These are phyloP conservation scores for Dermatemys mawii DNA, from an alignment of 2,113 vertebrate genomes.

Conservation along the genomic window DNA sequence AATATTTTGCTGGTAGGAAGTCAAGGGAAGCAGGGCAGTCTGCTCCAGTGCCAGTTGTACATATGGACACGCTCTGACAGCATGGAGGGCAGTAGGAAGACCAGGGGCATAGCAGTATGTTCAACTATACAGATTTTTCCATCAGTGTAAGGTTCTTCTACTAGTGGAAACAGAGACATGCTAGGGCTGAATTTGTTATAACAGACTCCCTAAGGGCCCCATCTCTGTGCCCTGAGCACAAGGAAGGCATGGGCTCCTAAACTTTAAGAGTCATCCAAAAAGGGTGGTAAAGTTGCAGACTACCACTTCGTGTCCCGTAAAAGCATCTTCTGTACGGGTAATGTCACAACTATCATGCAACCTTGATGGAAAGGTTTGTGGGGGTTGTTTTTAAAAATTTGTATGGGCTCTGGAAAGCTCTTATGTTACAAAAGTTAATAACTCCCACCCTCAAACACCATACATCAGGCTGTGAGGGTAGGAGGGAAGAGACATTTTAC, in stretches of 20 bases:
- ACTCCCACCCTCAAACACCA: not conserved
- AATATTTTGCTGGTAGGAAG: not conserved
- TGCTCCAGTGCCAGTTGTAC: not conserved
- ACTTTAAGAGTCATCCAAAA: not conserved
- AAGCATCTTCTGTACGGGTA: not conserved
- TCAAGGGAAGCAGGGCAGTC: not conserved
- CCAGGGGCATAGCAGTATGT: not conserved
- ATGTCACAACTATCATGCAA: not conserved
- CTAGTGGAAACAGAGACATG: not conserved
- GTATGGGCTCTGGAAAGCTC: not conserved
- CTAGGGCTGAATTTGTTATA: not conserved
- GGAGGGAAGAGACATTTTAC: not conserved
- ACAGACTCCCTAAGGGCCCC: not conserved
- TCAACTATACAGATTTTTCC: not conserved
- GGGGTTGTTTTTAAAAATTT: too few species aligned
- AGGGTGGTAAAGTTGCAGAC: not conserved
- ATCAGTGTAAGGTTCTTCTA: not conserved
- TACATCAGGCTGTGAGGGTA: not conserved
- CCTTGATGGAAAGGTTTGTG: not conserved
- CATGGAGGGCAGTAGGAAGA: fast-evolving
- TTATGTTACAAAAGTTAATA: not conserved
- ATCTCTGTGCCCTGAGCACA: not conserved
- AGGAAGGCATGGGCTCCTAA: not conserved
- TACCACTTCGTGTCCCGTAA: not conserved
- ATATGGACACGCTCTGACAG: not conserved